A percentile compares a stretch with the other conserved stretches of the same genome.
Evolutionary conservation across 2,888 invertebrate genomes (phyloP).

Genomic region (Nowickia ferox): DNA sequence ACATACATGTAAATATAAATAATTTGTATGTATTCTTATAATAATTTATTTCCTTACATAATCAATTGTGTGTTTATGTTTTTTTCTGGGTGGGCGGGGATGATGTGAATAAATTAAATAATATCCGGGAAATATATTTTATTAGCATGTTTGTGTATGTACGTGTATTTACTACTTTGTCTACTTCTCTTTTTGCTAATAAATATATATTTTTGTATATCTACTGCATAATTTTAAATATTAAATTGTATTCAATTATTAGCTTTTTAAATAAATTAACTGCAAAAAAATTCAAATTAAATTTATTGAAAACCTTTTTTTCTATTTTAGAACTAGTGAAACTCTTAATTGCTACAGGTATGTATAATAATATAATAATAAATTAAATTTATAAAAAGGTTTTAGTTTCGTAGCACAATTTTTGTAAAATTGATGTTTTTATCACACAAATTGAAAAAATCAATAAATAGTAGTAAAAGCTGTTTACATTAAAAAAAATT

Average conservation of each 20-base stretch:
- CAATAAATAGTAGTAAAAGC: too few species aligned
- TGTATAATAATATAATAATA: neutral
- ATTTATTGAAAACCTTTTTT: slow-evolving; percentile 32
- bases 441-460: too few species aligned
- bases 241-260: neutral
- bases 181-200: neutral
- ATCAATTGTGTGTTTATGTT: neutral
- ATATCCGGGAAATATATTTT: neutral
- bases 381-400: too few species aligned
- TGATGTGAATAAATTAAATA: too few species aligned
- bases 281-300: slow-evolving; percentile 20
- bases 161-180: slow-evolving; percentile 36
- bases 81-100: neutral
- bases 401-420: too few species aligned
- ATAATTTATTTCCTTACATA: neutral
- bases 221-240: neutral
- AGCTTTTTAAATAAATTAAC: slow-evolving; percentile 11
- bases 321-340: slow-evolving; percentile 52
- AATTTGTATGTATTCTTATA: neutral
- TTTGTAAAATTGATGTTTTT: too few species aligned
- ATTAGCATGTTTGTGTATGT: neutral
- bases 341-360: slow-evolving; percentile 35
- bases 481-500: too few species aligned
- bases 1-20: slow-evolving; percentile 7
- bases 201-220: too few species aligned